A percentile compares a stretch with the other conserved stretches of the same genome.
These are phyloP conservation scores for Anarsia innoxiella DNA, from an alignment of 2,888 invertebrate genomes.

Conservation along the genomic window DNA sequence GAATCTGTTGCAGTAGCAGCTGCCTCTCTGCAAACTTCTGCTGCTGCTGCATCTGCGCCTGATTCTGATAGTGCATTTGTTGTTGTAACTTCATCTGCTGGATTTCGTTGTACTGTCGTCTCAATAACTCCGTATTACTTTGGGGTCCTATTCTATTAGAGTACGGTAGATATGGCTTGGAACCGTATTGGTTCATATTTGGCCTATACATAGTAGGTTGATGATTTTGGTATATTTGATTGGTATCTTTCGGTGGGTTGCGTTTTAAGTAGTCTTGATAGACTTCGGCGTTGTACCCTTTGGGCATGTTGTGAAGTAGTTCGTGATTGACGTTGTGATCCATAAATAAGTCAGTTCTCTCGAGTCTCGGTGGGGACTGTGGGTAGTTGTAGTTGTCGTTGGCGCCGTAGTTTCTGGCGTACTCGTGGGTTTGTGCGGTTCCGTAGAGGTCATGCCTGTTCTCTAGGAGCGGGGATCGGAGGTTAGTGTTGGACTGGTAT, in stretches of 20 bases:
- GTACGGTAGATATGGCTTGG: constrained; percentile 68
- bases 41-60: constrained; percentile 78
- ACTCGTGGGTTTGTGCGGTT: constrained; percentile 70
- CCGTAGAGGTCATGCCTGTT: constrained; percentile 76
- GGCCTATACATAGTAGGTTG: constrained; percentile 65
- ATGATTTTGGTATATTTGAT: constrained; percentile 75
- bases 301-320: constrained; percentile 59
- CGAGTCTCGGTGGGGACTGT: constrained; percentile 63
- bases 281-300: constrained; percentile 76
- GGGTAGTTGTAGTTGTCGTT: constrained; percentile 59
- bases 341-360: constrained; percentile 57
- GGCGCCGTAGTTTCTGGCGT: constrained; percentile 70
- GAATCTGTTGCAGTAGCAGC: constrained; percentile 76
- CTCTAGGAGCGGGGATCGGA: constrained; percentile 67
- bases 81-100: constrained; percentile 79
- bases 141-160: constrained; percentile 68
- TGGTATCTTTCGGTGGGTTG: constrained; percentile 73
- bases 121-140: constrained; percentile 76
- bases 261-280: constrained; percentile 73
- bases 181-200: constrained; percentile 63
- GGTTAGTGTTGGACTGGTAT: constrained; percentile 65
- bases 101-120: constrained; percentile 77
- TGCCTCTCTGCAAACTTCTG: constrained; percentile 79
- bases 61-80: constrained; percentile 78
- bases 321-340: constrained; percentile 67